Conservation (phyloP, 1,140 invertebrate genomes). For the Leptinotarsa undecemlineata region DNA sequence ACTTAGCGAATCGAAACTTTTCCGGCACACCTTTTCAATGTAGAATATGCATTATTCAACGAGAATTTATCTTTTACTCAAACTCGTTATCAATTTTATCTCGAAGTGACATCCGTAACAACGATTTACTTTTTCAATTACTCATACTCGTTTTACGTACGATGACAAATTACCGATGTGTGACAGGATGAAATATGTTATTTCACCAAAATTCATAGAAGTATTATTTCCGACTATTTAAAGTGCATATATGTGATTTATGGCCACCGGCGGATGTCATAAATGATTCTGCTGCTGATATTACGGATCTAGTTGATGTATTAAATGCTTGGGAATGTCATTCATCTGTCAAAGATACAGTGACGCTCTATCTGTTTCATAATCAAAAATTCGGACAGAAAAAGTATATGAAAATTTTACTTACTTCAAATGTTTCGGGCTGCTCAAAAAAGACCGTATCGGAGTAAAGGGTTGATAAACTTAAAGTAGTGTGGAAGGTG, state of each 20-base stretch:
- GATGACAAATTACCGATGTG: slow-evolving; percentile 7
- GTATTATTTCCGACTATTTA: slow-evolving; percentile 20
- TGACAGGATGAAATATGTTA: slow-evolving; percentile 18
- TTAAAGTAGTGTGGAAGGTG: no score
- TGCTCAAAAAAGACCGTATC: no score
- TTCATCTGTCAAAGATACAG: no score
- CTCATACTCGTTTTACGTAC: background rate
- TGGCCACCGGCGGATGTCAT: background rate
- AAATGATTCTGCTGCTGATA: background rate
- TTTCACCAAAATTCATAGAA: slow-evolving; percentile 13
- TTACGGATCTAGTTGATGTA: background rate
- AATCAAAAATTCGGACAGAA: no score
- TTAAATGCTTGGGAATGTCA: no score
- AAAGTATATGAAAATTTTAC: no score
- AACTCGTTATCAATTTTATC: slow-evolving; percentile 6
- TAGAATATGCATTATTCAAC: slow-evolving; percentile 7
- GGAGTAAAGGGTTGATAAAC: no score
- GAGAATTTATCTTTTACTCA: background rate
- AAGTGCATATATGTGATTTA: slow-evolving; percentile 5
- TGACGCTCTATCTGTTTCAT: no score
- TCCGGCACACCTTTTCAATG: background rate
- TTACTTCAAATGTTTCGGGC: no score
- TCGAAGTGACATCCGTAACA: slow-evolving; percentile 1
- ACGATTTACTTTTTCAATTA: slow-evolving; percentile 16
- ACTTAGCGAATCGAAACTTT: background rate